Conservation (phyloP, 1,140 invertebrate genomes). For the Cephus cinctus region DNA sequence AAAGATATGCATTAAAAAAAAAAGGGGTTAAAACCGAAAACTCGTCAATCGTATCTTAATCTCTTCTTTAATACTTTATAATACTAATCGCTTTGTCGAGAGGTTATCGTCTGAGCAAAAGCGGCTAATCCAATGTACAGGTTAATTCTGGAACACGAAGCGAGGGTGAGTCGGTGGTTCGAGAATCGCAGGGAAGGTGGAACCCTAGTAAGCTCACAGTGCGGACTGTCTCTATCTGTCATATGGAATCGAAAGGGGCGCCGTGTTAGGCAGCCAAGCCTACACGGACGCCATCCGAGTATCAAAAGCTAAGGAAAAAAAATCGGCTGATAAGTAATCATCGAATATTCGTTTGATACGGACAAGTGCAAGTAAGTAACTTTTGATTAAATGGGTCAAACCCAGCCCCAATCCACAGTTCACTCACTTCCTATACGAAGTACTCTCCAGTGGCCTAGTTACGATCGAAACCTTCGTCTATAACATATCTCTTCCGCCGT, state of each 20-base stretch:
- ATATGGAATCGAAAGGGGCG: slow-evolving; percentile 26
- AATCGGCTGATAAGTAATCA: neutral
- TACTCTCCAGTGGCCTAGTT: too few species aligned
- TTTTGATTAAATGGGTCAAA: too few species aligned
- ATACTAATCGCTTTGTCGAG: neutral
- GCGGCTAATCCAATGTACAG: slow-evolving; percentile 8
- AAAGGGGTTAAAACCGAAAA: too few species aligned
- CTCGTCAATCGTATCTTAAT: too few species aligned
- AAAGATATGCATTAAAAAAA: too few species aligned
- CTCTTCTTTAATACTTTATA: neutral
- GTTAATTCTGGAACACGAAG: slow-evolving; percentile 1
- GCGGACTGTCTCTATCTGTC: slow-evolving; percentile 29
- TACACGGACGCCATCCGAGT: slow-evolving; percentile 23
- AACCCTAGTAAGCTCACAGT: slow-evolving; percentile 12
- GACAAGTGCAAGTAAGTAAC: neutral
- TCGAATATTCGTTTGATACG: neutral
- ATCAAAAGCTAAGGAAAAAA: neutral
- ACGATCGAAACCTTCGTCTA: too few species aligned
- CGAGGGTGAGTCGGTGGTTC: neutral
- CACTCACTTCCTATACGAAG: too few species aligned
- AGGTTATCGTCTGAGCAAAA: slow-evolving; percentile 12
- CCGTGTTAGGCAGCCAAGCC: slow-evolving; percentile 25
- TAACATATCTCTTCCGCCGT: too few species aligned
- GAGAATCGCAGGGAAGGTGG: neutral
- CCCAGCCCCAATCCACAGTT: too few species aligned